A percentile compares a stretch with the other conserved stretches of the same genome.
Evolutionary conservation across 2,797 vertebrate genomes (phyloP).

Genomic region (Xenopus petersii): DNA sequence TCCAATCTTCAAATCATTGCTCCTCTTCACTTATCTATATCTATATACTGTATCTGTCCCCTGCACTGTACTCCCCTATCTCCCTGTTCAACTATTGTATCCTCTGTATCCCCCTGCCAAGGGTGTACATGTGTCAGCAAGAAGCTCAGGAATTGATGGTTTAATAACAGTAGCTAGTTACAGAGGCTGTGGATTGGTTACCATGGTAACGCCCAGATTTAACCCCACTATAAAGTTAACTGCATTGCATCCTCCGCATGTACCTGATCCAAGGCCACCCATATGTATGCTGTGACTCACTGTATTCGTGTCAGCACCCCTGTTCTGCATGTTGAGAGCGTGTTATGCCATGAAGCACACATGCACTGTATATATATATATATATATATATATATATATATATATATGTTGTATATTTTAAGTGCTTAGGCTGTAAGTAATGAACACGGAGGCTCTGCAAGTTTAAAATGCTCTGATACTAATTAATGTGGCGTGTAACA

Average conservation of each 20-base stretch:
- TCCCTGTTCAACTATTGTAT: neutral
- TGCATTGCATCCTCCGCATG: slow-evolving; percentile 44
- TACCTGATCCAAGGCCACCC: slow-evolving; percentile 35
- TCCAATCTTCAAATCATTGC: no score
- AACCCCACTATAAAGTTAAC: slow-evolving; percentile 45
- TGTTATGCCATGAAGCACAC: neutral
- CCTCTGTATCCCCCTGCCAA: slow-evolving; percentile 9
- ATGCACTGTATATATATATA: neutral
- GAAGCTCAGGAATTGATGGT: slow-evolving; percentile 23
- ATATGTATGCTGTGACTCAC: slow-evolving; percentile 37
- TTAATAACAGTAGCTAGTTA: slow-evolving; percentile 19
- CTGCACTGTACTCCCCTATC: neutral
- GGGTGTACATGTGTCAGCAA: slow-evolving; percentile 8
- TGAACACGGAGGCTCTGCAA: no score
- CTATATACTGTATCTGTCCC: neutral
- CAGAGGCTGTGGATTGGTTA: slow-evolving; percentile 33
- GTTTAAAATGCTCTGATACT: no score
- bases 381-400: no score
- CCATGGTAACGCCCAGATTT: slow-evolving; percentile 39
- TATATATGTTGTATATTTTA: neutral
- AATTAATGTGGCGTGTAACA: no score
- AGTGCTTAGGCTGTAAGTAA: no score
- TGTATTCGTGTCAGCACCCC: slow-evolving; percentile 29
- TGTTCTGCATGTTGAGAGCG: neutral
- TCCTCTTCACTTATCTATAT: no score